phyloP scores from a whole-genome alignment of 2,797 vertebrate genomes.

The Spinus pinus region DNA sequence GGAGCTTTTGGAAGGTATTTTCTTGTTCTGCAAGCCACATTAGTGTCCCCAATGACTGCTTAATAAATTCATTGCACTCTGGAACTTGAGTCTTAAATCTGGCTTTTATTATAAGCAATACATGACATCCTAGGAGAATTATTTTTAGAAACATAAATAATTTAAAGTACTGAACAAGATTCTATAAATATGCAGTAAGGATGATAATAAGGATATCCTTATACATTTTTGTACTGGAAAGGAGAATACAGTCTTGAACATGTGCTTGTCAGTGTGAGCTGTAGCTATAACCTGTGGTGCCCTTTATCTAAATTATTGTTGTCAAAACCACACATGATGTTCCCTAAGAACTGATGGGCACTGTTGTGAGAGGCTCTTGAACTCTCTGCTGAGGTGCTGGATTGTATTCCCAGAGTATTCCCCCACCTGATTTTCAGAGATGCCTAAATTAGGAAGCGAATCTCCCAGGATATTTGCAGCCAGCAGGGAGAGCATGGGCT shows the following conservation, averaged over 20 bases:
- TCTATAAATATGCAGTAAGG: neutral
- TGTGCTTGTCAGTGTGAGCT: neutral
- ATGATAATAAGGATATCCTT: neutral
- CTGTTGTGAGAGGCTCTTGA: neutral
- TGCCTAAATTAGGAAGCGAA: neutral
- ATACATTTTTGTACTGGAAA: neutral
- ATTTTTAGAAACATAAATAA: conserved; percentile 61
- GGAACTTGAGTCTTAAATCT: conserved; percentile 1
- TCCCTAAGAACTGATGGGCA: neutral
- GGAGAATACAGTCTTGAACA: neutral
- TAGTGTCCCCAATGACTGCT: neutral
- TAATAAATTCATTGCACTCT: neutral
- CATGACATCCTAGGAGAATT: neutral
- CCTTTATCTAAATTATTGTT: neutral
- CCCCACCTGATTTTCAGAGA: neutral
- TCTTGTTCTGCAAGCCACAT: neutral
- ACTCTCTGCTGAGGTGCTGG: neutral
- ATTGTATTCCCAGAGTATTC: neutral
- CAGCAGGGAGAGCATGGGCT: neutral
- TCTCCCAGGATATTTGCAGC: neutral
- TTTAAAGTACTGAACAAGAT: conserved; percentile 23
- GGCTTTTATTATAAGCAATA: conserved; percentile 31
- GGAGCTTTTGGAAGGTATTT: neutral
- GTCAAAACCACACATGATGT: neutral
- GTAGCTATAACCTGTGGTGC: neutral